phyloP scores from a whole-genome alignment of 2,797 vertebrate genomes.

The Sebastolobus alascanus region DNA sequence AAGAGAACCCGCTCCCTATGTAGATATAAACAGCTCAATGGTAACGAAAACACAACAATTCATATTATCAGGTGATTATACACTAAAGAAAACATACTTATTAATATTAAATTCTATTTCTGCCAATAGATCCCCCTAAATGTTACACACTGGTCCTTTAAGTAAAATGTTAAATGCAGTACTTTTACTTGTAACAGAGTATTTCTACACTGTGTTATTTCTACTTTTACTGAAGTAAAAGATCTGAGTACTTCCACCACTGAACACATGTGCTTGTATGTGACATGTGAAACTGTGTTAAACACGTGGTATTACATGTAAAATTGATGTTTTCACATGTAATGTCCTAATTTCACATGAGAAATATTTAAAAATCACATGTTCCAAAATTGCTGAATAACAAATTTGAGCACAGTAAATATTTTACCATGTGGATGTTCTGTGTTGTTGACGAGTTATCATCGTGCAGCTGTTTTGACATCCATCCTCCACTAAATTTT shows the following conservation, averaged over 20 bases:
- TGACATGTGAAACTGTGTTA: not conserved
- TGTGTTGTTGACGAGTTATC: conserved; percentile 27
- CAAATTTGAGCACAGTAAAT: conserved; percentile 9
- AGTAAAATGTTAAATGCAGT: not conserved
- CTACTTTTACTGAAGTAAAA: not conserved
- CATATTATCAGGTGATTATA: no score
- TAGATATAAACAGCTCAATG: no score
- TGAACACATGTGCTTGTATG: not conserved
- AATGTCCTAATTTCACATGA: not conserved
- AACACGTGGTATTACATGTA: not conserved
- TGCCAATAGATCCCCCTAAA: no score
- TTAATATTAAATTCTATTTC: no score
- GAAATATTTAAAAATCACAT: not conserved
- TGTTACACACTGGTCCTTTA: no score
- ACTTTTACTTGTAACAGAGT: not conserved
- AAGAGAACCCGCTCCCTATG: no score
- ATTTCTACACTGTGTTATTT: not conserved
- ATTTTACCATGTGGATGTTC: conserved; percentile 1
- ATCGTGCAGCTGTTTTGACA: conserved; percentile 53
- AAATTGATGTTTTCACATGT: not conserved
- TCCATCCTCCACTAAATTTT: conserved; percentile 27
- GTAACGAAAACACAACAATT: no score
- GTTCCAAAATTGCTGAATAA: not conserved
- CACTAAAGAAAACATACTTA: no score
- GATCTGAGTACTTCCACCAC: not conserved